phyloP scores from a whole-genome alignment of 1,140 invertebrate species.

The Drosophila sproati region DNA sequence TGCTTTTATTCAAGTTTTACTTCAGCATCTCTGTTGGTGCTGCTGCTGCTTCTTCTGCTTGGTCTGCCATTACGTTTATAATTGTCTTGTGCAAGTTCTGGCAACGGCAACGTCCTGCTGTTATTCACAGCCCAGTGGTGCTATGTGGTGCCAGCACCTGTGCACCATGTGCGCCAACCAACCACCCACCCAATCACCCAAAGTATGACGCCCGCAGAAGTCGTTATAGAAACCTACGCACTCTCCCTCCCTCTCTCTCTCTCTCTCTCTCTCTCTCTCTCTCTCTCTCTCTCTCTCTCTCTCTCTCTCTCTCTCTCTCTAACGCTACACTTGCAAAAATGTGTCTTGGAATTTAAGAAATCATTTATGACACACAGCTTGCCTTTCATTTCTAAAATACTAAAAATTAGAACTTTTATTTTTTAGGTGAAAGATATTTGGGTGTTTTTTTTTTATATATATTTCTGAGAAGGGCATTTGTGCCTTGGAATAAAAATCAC shows the following conservation, averaged over 20 bases:
- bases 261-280: not conserved
- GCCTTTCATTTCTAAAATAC: no score
- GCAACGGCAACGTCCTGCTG: constrained; percentile 25
- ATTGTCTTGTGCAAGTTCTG: constrained; percentile 81
- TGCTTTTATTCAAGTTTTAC: constrained; percentile 4
- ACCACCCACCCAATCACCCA: constrained; percentile 19
- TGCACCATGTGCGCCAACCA: constrained; percentile 1
- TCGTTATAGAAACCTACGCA: constrained; percentile 39
- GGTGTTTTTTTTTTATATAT: no score
- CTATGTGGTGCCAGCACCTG: constrained; percentile 46
- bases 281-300: not conserved
- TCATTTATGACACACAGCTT: no score
- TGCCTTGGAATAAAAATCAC: no score
- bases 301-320: not conserved
- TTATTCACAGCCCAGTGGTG: constrained; percentile 11
- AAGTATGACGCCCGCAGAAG: constrained; percentile 30
- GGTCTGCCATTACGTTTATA: constrained; percentile 78
- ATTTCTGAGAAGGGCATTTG: no score
- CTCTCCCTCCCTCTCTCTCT: not conserved
- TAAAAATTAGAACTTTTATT: no score
- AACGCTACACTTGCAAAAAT: not conserved
- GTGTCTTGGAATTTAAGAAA: not conserved
- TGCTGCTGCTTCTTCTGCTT: constrained; percentile 17
- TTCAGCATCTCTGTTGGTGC: not conserved
- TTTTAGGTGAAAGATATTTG: no score